phyloP scores from a whole-genome alignment of 2,113 vertebrate species.

The Sprattus sprattus region DNA sequence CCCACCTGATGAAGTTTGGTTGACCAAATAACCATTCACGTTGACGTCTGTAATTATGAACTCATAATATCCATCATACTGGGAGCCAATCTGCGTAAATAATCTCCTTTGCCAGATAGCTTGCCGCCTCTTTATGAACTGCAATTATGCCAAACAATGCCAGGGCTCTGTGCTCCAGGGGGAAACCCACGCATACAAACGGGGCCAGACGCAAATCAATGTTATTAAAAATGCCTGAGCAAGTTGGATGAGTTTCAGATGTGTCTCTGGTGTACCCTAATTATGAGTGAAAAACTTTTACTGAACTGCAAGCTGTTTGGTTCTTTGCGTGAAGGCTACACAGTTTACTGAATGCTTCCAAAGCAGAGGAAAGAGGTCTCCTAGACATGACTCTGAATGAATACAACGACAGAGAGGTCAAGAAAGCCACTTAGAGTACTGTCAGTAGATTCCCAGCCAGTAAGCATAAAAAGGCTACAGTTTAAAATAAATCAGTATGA shows the following conservation, averaged over 20 bases:
- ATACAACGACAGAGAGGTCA: too few species aligned
- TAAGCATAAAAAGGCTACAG: not conserved
- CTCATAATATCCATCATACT: slow-evolving; percentile 32
- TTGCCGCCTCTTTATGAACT: slow-evolving; percentile 31
- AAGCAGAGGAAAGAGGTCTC: not conserved
- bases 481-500: not conserved
- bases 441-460: too few species aligned
- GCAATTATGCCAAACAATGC: slow-evolving; percentile 38
- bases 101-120: slow-evolving; percentile 30
- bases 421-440: too few species aligned
- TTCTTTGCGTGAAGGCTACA: not conserved
- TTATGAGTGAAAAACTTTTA: not conserved
- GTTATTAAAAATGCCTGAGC: slow-evolving; percentile 1
- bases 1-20: slow-evolving; percentile 23
- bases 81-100: slow-evolving; percentile 24
- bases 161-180: not conserved
- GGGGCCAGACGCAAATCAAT: not conserved
- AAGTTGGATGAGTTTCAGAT: not conserved
- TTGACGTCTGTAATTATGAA: slow-evolving; percentile 29
- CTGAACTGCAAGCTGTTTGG: not conserved
- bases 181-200: not conserved
- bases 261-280: not conserved
- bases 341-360: not conserved
- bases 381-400: not conserved
- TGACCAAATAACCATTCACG: slow-evolving; percentile 29